Conservation (phyloP, 2,888 invertebrate genomes). For the Drosophila flavopinicola region DNA sequence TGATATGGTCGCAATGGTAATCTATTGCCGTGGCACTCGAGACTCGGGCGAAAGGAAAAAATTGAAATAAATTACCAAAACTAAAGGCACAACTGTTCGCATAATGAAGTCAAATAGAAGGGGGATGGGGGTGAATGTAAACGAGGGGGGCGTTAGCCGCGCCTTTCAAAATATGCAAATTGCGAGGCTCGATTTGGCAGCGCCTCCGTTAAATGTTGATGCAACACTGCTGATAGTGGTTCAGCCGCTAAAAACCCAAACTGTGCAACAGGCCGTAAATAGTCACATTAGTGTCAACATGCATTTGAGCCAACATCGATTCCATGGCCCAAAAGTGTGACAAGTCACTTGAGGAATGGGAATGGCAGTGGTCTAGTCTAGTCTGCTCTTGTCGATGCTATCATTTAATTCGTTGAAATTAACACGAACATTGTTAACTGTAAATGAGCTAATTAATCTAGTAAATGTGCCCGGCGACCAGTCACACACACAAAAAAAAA, state of each 20-base stretch:
- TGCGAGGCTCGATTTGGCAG: constrained; percentile 34
- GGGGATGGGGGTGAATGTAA: constrained; percentile 37
- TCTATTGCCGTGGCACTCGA: constrained; percentile 38
- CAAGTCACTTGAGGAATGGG: constrained; percentile 41
- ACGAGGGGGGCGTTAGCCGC: constrained; percentile 66
- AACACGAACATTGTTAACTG: constrained; percentile 84
- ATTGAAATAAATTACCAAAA: constrained; percentile 83
- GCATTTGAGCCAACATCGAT: constrained; percentile 57
- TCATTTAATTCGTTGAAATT: constrained; percentile 85
- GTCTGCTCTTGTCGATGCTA: constrained; percentile 75
- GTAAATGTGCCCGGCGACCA: constrained; percentile 60
- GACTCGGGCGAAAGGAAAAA: constrained; percentile 46
- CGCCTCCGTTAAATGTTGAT: constrained; percentile 13
- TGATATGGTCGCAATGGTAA: constrained; percentile 39
- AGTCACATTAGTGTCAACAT: constrained; percentile 74
- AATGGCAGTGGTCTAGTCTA: neutral
- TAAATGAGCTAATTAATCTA: constrained; percentile 84
- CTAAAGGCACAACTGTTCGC: constrained; percentile 83
- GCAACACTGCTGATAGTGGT: constrained; percentile 11
- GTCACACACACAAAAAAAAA: no score
- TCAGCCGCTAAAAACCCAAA: constrained; percentile 31
- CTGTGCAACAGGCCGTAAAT: constrained; percentile 65
- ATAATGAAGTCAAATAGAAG: constrained; percentile 79
- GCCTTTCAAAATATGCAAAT: constrained; percentile 80
- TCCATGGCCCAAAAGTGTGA: constrained; percentile 52